phyloP scores from a whole-genome alignment of 2,797 vertebrate genomes.

The Falco biarmicus region DNA sequence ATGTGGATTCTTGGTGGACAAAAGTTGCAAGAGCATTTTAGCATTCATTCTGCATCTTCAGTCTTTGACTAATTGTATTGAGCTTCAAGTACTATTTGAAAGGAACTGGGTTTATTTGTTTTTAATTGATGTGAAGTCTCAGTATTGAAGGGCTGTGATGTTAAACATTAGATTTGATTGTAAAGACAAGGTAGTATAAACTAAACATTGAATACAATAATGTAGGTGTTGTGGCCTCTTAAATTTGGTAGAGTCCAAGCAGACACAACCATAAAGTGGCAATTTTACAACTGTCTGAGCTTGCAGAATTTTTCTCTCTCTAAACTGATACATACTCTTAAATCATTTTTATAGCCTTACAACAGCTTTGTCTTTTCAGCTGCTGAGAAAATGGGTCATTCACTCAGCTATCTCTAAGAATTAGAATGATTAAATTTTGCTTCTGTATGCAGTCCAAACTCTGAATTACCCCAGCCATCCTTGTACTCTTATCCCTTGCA shows the following conservation, averaged over 20 bases:
- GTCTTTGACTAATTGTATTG: neutral
- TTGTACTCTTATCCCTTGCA: neutral
- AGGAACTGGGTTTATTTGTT: neutral
- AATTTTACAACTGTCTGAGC: slow-evolving; percentile 65
- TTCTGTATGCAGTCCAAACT: neutral
- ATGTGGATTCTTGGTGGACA: neutral
- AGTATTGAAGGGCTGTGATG: neutral
- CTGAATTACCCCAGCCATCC: neutral
- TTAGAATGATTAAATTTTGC: slow-evolving; percentile 11
- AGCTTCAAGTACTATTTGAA: neutral
- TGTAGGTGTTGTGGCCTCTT: neutral
- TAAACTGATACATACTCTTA: slow-evolving; percentile 30
- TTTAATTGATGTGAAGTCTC: slow-evolving; percentile 12
- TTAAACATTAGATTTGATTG: slow-evolving; percentile 19
- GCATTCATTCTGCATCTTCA: neutral
- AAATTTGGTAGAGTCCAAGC: slow-evolving; percentile 38
- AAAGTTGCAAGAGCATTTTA: neutral
- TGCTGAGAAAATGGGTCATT: slow-evolving; percentile 41
- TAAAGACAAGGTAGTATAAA: neutral
- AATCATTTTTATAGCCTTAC: slow-evolving; percentile 50
- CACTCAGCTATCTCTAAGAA: neutral
- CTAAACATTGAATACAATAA: neutral
- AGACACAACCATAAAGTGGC: slow-evolving; percentile 39
- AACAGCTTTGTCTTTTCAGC: slow-evolving; percentile 51
- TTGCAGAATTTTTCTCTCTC: slow-evolving; percentile 45